Base-by-base conservation (phyloP, 2,797 vertebrate genomes). In the Stomatorhinus walkeri region DNA sequence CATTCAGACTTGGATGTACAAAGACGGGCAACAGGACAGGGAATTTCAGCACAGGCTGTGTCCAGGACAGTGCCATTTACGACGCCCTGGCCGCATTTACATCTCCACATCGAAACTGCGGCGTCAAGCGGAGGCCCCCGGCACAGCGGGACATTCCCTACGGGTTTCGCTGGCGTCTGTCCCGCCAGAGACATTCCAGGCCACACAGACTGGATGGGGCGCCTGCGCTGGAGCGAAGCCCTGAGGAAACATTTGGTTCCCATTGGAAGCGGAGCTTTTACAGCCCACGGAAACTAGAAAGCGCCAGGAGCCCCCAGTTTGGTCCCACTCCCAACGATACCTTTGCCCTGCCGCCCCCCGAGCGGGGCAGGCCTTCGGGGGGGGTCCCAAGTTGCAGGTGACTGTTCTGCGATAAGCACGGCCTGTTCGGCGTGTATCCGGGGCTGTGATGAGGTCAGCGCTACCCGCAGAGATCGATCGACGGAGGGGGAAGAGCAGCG, bases 221-320 rank as follows among this genome's bases (percentile, higher is more conserved):
- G 12, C 89, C 91, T 91, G 93, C 89, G 90, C 92, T 14, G 90
- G 19, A 93, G 93, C 91, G 89, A 94, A 95, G 92, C 93, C 93
- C 94, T 92, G 92, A 88, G 93, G 92, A 95, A 96, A 96, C 96
- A 96, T 95, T 95, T 95, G 95, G 94, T 94, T 95, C 93, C 93
- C 90, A 93, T 95, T 95, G 93, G 88, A 46, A 93, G 91, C 88
- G 88, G 68, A 90, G 92, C 91, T 91, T 72, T 88, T 87, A 89
- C 81, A 79, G 86, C 90, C 59, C 59, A 85, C 89, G 87, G 79
- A 88, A 89, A 90, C 72, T 49, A 49, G 54, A 84, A 88, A 88
- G 54, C 9, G 24, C 49, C 28, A 68, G 61, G 28, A 68, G n/a
- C 19, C 19, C 76, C 52, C 40, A 40, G 40, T 56, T 7, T 61